A percentile compares a stretch with the other conserved stretches of the same genome.
phyloP scores from a whole-genome alignment of 2,888 invertebrate genomes.

The Crocallis elinguaria region DNA sequence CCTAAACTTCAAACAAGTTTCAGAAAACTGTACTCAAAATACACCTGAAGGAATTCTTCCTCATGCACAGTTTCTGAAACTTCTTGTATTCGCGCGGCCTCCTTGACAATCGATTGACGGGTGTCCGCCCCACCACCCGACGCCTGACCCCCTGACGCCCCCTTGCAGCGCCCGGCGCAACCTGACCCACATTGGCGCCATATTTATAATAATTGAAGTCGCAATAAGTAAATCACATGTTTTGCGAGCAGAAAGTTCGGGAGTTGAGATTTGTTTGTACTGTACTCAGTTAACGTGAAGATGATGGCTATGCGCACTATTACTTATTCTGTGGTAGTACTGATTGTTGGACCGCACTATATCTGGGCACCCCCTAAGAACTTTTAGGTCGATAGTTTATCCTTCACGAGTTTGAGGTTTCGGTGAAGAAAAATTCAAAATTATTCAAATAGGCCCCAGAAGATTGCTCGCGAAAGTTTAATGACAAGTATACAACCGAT shows the following conservation, averaged over 20 bases:
- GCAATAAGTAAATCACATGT: slow-evolving; percentile 39
- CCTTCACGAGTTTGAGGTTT: no score
- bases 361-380: no score
- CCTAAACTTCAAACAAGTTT: neutral
- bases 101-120: slow-evolving; percentile 86
- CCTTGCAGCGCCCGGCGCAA: slow-evolving; percentile 45
- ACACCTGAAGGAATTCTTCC: slow-evolving; percentile 30
- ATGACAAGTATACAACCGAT: no score
- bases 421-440: no score
- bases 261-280: neutral
- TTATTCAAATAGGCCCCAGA: no score
- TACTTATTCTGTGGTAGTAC: no score
- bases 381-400: no score
- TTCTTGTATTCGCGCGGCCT: slow-evolving; percentile 64
- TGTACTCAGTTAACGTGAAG: no score
- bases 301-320: no score
- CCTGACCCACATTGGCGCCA: slow-evolving; percentile 80
- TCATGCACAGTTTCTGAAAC: slow-evolving; percentile 47
- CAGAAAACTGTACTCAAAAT: slow-evolving; percentile 11
- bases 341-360: no score
- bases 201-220: slow-evolving; percentile 84
- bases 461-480: no score
- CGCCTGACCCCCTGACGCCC: slow-evolving; percentile 39
- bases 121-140: slow-evolving; percentile 59
- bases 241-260: slow-evolving; percentile 6